Base-by-base conservation (phyloP, 2,888 invertebrate species). In the Eupithecia inturbata region DNA sequence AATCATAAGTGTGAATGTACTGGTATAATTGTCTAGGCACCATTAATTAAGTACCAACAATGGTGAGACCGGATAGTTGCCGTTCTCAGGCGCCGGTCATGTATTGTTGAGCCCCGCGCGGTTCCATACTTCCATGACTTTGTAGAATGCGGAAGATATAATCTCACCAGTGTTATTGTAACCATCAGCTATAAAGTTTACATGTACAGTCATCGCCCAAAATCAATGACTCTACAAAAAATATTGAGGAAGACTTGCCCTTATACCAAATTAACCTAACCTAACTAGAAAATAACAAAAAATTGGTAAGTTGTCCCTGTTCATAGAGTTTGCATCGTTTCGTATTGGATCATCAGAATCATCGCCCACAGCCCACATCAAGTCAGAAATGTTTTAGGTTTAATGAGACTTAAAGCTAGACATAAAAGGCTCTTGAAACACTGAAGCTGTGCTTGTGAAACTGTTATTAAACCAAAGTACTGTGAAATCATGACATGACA, bases 21-120 rank as follows among this genome's bases (percentile, higher is more conserved):
- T 33, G 63, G 36, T n/a, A 64, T 36, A 64, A 64, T 64, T 64
- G 19, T 57, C 36, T n/a, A 64, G 22, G 63, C 63, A 36, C 63
- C 63, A 64, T 64, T 64, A 64, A 64, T 64, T 64, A 64, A 36
- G 12, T 64, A 22, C n/a, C 10, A 33, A 64, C 63, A 64, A 64
- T 64, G 63, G 63, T 64, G 63, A 22, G 63, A 64, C 19, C 33
- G 9, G 31, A 33, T 31, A 31, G n/a, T 63, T 7, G 33, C 10
- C 5, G 63, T 64, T 64, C 63, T 64, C 33, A 63, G 31, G 63
- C 63, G 19, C 31, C 14, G 28, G 31, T 31, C 10, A 57, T 22
- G 57, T 57, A 57, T 57, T 26, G 26, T 57, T 12, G 57, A 64
- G 12, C n/a, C 63, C n/a, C 22, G 63, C 31, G 60, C 31, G 63